Base-by-base conservation (phyloP, 2,113 vertebrate genomes). In the Coryphaenoides rupestris region DNA sequence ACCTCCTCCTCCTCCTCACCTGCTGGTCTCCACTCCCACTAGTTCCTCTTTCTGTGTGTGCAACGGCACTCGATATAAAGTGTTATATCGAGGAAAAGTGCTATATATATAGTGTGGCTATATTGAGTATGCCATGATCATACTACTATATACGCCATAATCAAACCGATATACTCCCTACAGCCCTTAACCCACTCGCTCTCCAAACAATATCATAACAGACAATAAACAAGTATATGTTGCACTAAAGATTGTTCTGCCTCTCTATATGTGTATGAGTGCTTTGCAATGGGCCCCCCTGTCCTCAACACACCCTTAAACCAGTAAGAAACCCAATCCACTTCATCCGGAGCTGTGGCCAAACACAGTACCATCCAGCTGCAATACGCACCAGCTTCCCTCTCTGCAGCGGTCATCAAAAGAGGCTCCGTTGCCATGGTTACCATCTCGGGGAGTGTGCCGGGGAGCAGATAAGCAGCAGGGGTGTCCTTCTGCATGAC, bases 361-460 rank as follows among this genome's bases (percentile, higher is more conserved):
- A 7, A n/a, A n/a, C 19, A 58, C 17, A 19, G 4, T 21, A 7
- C 22, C 47, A 66, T 46, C 21, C 49, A 66, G 26, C 15, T 24
- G n/a, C 28, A 60, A 23, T 5, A 21, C 22, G 68, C 57, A 60
- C 58, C 58, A 9, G 50, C 19, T 12, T 23, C 47, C 64, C 22
- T 66, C 57, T 64, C 24, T 22, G 24, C 21, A 21, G 6, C 15
- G 12, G 54, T 15, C 60, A 71, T 69, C 55, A 28, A 60, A 62
- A 54, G 55, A 57, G 40, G 19, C 21, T 45, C 3, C 62, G 84
- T 86, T 84, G 69, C 82, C 63, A 65, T 84, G 79, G 86, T 75
- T 58, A 87, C 73, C 1, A 23, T 19, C 58, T 57, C 69, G 70
- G 64, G 73, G 73, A n/a, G n/a, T n/a, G n/a, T n/a, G n/a, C n/a